Base-by-base conservation (phyloP, 2,797 vertebrate species). In the Pachyuromys duprasi region DNA sequence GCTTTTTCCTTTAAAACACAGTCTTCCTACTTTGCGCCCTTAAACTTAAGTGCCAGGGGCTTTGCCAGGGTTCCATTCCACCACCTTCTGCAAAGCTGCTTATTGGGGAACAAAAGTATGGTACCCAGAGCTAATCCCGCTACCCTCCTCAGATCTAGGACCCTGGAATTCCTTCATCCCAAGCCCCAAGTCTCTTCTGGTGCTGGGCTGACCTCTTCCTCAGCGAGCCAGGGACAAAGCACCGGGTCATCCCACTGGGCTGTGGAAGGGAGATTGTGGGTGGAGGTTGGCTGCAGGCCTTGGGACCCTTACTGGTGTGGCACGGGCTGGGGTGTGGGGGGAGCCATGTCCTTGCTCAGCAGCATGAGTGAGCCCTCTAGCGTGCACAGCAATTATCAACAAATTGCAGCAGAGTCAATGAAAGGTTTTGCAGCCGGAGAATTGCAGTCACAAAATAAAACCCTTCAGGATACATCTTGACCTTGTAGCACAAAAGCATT, bases 381-480 rank as follows among this genome's bases (percentile, higher is more conserved):
- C 4, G 2, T 3, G 3, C 36, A 6, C 3, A 14, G 31, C 2
- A 1, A 4, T 14, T 8, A 2, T 49, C 55, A 65, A 2, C 4
- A 22, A 12, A n/a, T 39, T 17, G 3, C 28, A 39, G 70, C 57
- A 7, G 13, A n/a, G 36, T 24, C 36, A 0, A 0, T 36, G 90
- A 69, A 60, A 63, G 9, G 62, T 45, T 62, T 45, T 70, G 28
- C 31, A 62, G 63, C 13, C 33, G 15, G n/a, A 31, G 63, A 67
- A 74, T 57, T 63, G 22, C 55, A 67, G 39, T 84, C 33, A 11
- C 55, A 91, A 78, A 88, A 28, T 31, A 62, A 60, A 74, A 55
- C 60, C 36, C 39, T 89, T 84, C 53, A 31, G 67, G 86, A 90
- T 72, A 13, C 24, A 4, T 63, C 20, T 55, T 20, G 20, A 1